phyloP scores from a whole-genome alignment of 2,113 vertebrate species.

The Poeciliopsis occidentalis region DNA sequence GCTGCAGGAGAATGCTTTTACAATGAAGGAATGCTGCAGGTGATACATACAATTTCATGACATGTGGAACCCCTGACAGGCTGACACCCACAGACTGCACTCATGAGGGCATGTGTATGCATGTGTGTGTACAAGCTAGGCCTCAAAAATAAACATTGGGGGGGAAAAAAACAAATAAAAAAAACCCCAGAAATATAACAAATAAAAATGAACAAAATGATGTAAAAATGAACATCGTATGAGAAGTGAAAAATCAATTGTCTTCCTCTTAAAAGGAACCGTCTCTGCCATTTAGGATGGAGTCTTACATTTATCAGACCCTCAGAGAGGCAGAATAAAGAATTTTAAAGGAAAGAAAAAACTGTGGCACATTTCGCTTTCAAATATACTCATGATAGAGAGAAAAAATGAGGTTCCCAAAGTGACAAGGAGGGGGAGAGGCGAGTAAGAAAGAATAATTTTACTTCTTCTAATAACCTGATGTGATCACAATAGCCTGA shows the following conservation, averaged over 20 bases:
- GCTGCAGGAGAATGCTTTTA: constrained; percentile 69
- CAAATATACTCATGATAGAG: constrained; percentile 82
- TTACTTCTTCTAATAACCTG: constrained; percentile 97
- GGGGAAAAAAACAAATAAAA: constrained; percentile 17
- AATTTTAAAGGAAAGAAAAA: constrained; percentile 30
- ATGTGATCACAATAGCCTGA: constrained; percentile 93
- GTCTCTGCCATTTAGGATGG: constrained; percentile 83
- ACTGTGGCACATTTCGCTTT: constrained; percentile 84
- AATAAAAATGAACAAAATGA: constrained; percentile 40
- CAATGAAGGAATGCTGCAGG: constrained; percentile 73
- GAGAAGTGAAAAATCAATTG: constrained; percentile 91
- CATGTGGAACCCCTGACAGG: constrained; percentile 65
- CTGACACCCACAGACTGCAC: constrained; percentile 57
- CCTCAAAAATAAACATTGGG: neutral
- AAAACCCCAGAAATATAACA: constrained; percentile 11
- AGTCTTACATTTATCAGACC: constrained; percentile 88
- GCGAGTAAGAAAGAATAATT: constrained; percentile 84
- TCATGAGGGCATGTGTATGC: constrained; percentile 35
- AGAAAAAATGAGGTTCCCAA: constrained; percentile 49
- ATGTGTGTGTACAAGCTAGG: constrained; percentile 1
- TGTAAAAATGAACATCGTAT: constrained; percentile 85
- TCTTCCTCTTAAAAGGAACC: constrained; percentile 85
- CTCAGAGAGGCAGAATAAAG: constrained; percentile 71
- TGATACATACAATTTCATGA: constrained; percentile 74
- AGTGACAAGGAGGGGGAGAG: constrained; percentile 55